A percentile compares a stretch with the other conserved stretches of the same genome.
These are phyloP conservation scores for Agrochola litura DNA, from an alignment of 2,888 invertebrate genomes.

Conservation along the genomic window DNA sequence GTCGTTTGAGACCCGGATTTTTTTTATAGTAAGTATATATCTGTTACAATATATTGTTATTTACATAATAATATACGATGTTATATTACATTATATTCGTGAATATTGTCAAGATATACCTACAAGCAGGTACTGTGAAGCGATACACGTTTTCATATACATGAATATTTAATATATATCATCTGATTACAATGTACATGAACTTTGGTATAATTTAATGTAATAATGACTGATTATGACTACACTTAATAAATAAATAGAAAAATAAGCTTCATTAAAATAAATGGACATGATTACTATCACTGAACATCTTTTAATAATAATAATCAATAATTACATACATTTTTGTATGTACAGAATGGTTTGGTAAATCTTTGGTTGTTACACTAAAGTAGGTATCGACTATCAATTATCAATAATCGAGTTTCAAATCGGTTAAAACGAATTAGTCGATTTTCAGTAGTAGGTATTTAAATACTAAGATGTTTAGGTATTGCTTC, in stretches of 20 bases:
- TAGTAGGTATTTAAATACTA: background rate
- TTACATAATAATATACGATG: conserved; percentile 67
- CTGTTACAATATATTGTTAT: conserved; percentile 63
- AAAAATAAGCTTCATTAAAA: conserved; percentile 67
- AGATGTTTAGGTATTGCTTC: conserved; percentile 14
- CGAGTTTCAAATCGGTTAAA: conserved; percentile 27
- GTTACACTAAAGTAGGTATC: conserved; percentile 24
- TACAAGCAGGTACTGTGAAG: conserved; percentile 86
- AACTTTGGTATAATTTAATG: conserved; percentile 53
- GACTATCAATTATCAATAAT: conserved; percentile 23
- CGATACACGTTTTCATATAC: conserved; percentile 70
- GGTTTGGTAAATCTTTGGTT: conserved; percentile 52
- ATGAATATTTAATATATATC: conserved; percentile 51
- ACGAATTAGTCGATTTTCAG: conserved; percentile 26
- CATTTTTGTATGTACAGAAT: conserved; percentile 42
- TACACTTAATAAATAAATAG: conserved; percentile 64
- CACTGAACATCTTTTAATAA: conserved; percentile 35
- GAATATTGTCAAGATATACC: conserved; percentile 84
- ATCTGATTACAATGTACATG: conserved; percentile 55
- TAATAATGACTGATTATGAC: conserved; percentile 49
- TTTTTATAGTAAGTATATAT: conserved; percentile 15
- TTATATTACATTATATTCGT: conserved; percentile 64
- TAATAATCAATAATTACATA: conserved; percentile 38
- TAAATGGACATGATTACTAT: conserved; percentile 60
- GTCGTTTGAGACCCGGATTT: conserved; percentile 33